Evolutionary conservation across 2,888 invertebrate genomes (phyloP).

Genomic region (Cryptus viduatorius): DNA sequence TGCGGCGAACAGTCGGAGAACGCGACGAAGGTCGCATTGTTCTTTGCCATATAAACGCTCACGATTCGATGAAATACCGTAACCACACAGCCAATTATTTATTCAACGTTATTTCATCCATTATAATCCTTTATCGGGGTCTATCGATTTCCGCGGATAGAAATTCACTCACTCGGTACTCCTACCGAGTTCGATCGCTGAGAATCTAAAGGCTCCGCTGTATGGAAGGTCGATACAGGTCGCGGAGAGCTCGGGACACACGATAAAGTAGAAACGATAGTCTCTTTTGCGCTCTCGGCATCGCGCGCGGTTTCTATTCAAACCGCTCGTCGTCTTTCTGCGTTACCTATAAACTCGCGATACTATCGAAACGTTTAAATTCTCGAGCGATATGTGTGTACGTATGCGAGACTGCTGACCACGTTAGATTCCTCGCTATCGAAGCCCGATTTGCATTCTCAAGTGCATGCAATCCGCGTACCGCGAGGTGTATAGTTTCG

Average conservation of each 20-base stretch:
- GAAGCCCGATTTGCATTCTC: conserved; percentile 65
- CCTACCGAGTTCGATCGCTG: conserved; percentile 17
- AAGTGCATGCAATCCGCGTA: conserved; percentile 54
- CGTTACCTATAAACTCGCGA: conserved; percentile 42
- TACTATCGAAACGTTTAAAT: conserved; percentile 64
- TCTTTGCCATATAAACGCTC: not conserved
- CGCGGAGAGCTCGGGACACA: conserved; percentile 36
- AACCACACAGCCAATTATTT: conserved; percentile 64
- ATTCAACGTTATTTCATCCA: conserved; percentile 53
- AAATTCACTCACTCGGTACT: conserved; percentile 58
- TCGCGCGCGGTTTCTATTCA: not conserved
- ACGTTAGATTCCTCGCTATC: conserved; percentile 57
- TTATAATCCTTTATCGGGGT: conserved; percentile 42
- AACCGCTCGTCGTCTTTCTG: not conserved
- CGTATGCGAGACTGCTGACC: conserved; percentile 18
- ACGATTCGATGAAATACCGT: conserved; percentile 33
- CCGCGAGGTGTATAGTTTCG: conserved; percentile 52
- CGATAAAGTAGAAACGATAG: not conserved
- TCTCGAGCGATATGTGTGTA: conserved; percentile 1
- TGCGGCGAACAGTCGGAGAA: conserved; percentile 25
- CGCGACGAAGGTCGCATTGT: conserved; percentile 60
- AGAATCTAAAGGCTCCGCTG: conserved; percentile 51
- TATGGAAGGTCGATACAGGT: conserved; percentile 55
- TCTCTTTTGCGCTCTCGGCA: not conserved
- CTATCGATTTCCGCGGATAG: conserved; percentile 67